Evolutionary conservation across 2,888 invertebrate species (phyloP), one percentile per base, ranked within the genome.

Genomic region (Xanthia togata): DNA sequence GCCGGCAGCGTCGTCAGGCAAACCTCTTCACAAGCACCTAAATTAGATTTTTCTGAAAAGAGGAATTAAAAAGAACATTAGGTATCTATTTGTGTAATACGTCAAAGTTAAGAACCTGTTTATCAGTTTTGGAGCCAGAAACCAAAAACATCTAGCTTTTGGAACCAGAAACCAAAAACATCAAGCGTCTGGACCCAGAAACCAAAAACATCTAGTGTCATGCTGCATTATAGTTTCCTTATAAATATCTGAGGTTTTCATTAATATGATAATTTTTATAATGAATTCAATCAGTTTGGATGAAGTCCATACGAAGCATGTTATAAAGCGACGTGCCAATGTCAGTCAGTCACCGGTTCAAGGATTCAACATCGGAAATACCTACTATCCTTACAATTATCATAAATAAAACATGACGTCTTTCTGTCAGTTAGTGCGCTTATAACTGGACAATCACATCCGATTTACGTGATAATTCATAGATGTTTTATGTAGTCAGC

Each of bases 1-100:
- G 94, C 80, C 35, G 96, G 96, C 44, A 96, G 85, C 14, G 92
- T 91, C 14, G 96, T 96, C 78, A 96, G 87, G 85, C 86, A 92
- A 23, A 95, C 91, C 65, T 94, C 94, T 50, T 94, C 94, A 75
- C 88, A 89, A 67, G 89, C 89, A 89, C 89, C 91, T 87, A 90
- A 86, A 86, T 92, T 91, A 90, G 89, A 91, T 90, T 88, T 92
- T 85, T 92, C 95, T 95, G 91, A 89, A 92, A 73, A 65, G 4
- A 70, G 26, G 59, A 77, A 53, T 35, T 20, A 38, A 44, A 47
- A 60, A 26, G 9, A 41, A 50, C 31, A 35, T 73, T 44, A n/a
- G n/a, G n/a, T n/a, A 60, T 38, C 0, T 31, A 12, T 20, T 35
- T 57, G 11, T 59, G 9, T 55, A 35, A 55, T 17, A 31, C 14